phyloP scores from a whole-genome alignment of 2,888 invertebrate species.

The Helicoverpa assulta region DNA sequence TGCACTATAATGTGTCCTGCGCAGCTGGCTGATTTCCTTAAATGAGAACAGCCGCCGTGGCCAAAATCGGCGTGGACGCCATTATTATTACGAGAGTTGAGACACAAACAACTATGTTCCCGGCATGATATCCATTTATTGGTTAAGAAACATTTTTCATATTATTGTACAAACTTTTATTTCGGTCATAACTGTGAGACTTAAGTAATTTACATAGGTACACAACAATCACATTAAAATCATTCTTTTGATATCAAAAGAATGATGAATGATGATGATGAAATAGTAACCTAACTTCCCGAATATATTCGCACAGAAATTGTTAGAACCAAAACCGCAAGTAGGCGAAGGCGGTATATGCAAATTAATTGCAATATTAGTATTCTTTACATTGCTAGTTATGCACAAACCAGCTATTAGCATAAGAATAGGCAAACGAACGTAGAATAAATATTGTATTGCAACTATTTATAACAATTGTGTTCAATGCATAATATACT shows the following conservation, averaged over 20 bases:
- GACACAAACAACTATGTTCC: too few species aligned
- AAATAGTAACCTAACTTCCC: not conserved
- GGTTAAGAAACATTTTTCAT: too few species aligned
- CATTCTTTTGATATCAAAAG: not conserved
- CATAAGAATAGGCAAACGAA: constrained; percentile 60
- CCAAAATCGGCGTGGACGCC: too few species aligned
- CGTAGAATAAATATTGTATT: constrained; percentile 53
- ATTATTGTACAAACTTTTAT: too few species aligned
- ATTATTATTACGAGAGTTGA: too few species aligned
- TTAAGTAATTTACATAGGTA: too few species aligned
- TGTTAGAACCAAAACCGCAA: constrained; percentile 8
- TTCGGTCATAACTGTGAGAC: too few species aligned
- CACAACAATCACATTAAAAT: not conserved
- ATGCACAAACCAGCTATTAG: constrained; percentile 57
- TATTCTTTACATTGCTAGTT: constrained; percentile 55
- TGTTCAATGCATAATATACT: constrained; percentile 13
- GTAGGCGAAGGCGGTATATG: constrained; percentile 43
- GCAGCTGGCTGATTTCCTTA: too few species aligned
- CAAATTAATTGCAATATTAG: constrained; percentile 61
- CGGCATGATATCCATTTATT: too few species aligned
- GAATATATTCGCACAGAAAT: constrained; percentile 6
- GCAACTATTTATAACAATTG: constrained; percentile 58
- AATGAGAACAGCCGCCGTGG: too few species aligned
- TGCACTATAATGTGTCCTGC: too few species aligned
- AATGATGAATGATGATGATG: too few species aligned